These are phyloP conservation scores for Unio delphinus DNA, from an alignment of 2,888 invertebrate genomes.

Conservation along the genomic window DNA sequence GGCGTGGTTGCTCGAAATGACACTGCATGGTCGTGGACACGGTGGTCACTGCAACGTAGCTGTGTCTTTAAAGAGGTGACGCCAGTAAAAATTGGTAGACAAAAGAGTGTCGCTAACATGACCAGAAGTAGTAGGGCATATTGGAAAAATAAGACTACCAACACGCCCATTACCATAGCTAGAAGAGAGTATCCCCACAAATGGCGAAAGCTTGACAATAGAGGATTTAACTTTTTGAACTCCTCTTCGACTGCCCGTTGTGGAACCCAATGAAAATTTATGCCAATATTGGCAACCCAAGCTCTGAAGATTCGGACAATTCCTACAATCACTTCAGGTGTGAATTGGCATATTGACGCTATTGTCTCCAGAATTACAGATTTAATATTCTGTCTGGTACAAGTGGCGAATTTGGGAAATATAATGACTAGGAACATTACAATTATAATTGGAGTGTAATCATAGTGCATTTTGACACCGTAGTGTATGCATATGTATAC, in stretches of 20 bases:
- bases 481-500: slow-evolving; percentile 15
- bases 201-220: slow-evolving; percentile 1
- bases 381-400: slow-evolving; percentile 4
- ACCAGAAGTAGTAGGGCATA: not conserved
- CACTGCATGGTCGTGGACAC: too few relatives aligned
- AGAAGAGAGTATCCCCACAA: slow-evolving; percentile 1
- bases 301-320: slow-evolving; percentile 15
- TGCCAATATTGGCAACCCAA: slow-evolving; percentile 7
- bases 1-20: too few relatives aligned
- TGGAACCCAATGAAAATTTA: slow-evolving; percentile 15
- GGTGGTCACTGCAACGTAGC: too few relatives aligned
- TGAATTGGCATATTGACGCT: slow-evolving; percentile 23
- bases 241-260: slow-evolving; percentile 22
- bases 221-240: slow-evolving; percentile 11
- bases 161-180: not conserved
- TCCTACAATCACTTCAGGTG: slow-evolving; percentile 23
- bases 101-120: not conserved
- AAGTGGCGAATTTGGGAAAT: slow-evolving; percentile 13
- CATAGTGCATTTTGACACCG: slow-evolving; percentile 2
- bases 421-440: slow-evolving; percentile 14
- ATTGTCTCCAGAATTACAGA: slow-evolving; percentile 13
- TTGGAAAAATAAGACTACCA: not conserved
- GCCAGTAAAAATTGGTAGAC: slow-evolving; percentile 1
- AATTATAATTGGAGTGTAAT: slow-evolving; percentile 8
- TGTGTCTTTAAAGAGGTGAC: not conserved